Conservation (phyloP, 2,888 invertebrate genomes). For the Leptura quadrifasciata region DNA sequence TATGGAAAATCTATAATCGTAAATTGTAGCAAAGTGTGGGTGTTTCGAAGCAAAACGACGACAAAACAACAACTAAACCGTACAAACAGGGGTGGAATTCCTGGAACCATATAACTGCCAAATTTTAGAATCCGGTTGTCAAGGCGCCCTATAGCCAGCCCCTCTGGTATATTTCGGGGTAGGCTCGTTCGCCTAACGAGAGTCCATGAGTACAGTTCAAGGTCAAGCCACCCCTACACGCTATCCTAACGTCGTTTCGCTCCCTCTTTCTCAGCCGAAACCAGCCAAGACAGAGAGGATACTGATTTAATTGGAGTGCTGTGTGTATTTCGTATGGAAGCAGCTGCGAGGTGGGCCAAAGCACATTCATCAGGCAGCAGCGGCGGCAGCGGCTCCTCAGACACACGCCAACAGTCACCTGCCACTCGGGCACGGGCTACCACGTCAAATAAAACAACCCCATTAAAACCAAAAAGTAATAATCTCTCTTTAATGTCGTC, state of each 20-base stretch:
- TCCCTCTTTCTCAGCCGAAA: conserved; percentile 43
- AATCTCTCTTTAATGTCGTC: conserved; percentile 50
- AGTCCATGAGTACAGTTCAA: conserved; percentile 66
- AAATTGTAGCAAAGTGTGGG: neutral
- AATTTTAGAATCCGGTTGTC: conserved; percentile 68
- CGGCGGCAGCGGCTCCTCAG: conserved; percentile 68
- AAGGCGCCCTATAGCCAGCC: conserved; percentile 60
- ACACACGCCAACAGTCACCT: conserved; percentile 76
- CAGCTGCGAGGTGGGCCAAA: conserved; percentile 67
- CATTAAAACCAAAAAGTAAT: conserved; percentile 64
- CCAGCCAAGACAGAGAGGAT: conserved; percentile 54
- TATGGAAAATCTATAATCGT: neutral
- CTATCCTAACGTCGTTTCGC: conserved; percentile 50
- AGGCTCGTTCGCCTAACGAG: conserved; percentile 43
- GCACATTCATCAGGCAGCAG: conserved; percentile 68
- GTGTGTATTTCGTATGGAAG: conserved; percentile 50
- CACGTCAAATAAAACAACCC: conserved; percentile 66
- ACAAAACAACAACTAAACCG: neutral
- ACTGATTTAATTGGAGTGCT: conserved; percentile 60
- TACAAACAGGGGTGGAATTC: conserved; percentile 59
- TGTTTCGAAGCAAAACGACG: conserved; percentile 20
- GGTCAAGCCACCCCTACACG: conserved; percentile 71
- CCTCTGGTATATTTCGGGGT: conserved; percentile 51
- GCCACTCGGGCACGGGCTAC: conserved; percentile 67
- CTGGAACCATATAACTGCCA: conserved; percentile 71